Percentiles rank a stretch among this genome's conserved stretches.
These are phyloP conservation scores for Cinclus cinclus DNA, from an alignment of 2,113 vertebrate genomes.

Conservation along the genomic window DNA sequence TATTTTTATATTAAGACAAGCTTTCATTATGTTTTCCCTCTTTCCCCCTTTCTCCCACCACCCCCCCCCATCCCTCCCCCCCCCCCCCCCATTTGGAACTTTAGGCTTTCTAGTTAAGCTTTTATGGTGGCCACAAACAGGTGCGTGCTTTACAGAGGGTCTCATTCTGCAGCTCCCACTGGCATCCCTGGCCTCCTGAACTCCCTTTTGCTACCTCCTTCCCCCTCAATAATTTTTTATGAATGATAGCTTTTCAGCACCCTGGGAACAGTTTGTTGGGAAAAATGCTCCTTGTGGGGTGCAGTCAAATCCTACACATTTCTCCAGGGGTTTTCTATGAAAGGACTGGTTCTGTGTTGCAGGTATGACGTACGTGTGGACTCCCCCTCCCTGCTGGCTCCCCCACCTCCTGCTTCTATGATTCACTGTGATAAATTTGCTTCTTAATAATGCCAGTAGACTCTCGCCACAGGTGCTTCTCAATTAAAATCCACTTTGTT, in stretches of 20 bases:
- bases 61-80: not conserved
- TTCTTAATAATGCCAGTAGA: constrained; percentile 10
- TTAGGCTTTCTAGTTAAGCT: constrained; percentile 71
- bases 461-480: constrained; percentile 45
- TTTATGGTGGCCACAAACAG: constrained; percentile 78
- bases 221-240: constrained; percentile 77
- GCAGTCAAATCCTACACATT: constrained; percentile 62
- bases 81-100: not conserved
- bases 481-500: constrained; percentile 69
- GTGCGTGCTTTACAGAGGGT: constrained; percentile 76
- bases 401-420: not conserved
- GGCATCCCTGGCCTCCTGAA: constrained; percentile 71
- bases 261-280: constrained; percentile 73
- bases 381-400: not conserved
- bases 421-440: constrained; percentile 15
- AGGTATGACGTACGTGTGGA: constrained; percentile 50
- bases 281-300: constrained; percentile 57
- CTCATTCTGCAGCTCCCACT: constrained; percentile 77
- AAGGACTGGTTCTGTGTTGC: constrained; percentile 56
- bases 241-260: constrained; percentile 84
- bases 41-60: not conserved
- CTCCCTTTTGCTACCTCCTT: constrained; percentile 72
- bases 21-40: constrained; percentile 46
- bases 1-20: constrained; percentile 62
- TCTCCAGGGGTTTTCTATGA: constrained; percentile 46